Conservation (phyloP, 2,797 vertebrate genomes). For the Enteromius thamalakanensis region DNA sequence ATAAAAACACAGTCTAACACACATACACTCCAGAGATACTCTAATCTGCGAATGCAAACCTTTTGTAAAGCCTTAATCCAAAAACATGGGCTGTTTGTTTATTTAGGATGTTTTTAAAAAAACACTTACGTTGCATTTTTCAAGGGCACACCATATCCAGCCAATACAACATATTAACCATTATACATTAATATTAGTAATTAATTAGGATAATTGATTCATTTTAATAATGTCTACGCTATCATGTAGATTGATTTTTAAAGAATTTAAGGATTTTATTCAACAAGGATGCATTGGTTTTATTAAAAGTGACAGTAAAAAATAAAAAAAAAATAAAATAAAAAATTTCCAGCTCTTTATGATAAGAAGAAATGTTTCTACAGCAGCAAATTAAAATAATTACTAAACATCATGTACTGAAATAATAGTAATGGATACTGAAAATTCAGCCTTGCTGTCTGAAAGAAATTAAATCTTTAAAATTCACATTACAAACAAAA, state of each 20-base stretch:
- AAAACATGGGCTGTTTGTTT: slow-evolving; percentile 13
- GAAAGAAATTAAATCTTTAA: not conserved
- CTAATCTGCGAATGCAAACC: slow-evolving; percentile 15
- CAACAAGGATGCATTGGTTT: not conserved
- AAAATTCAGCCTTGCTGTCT: not conserved
- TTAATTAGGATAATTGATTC: not conserved
- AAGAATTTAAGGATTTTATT: not conserved
- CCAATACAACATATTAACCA: not conserved
- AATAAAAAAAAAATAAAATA: not conserved
- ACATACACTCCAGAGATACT: not conserved
- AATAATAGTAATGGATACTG: not conserved
- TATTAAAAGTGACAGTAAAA: not conserved
- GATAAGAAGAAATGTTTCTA: not conserved
- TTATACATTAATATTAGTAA: not conserved
- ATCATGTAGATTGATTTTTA: not conserved
- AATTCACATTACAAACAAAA: not conserved
- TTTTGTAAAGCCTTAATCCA: slow-evolving; percentile 22
- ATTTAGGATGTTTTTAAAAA: not conserved
- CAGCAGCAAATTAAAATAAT: not conserved
- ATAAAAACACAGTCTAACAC: slow-evolving; percentile 8
- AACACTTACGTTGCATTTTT: not conserved
- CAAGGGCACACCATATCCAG: not conserved
- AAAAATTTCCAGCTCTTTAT: not conserved
- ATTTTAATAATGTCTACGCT: not conserved
- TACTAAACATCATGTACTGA: slow-evolving; percentile 4